Base-by-base conservation (phyloP, 1,140 invertebrate species). In the Pseudomyrmex cubaensis region DNA sequence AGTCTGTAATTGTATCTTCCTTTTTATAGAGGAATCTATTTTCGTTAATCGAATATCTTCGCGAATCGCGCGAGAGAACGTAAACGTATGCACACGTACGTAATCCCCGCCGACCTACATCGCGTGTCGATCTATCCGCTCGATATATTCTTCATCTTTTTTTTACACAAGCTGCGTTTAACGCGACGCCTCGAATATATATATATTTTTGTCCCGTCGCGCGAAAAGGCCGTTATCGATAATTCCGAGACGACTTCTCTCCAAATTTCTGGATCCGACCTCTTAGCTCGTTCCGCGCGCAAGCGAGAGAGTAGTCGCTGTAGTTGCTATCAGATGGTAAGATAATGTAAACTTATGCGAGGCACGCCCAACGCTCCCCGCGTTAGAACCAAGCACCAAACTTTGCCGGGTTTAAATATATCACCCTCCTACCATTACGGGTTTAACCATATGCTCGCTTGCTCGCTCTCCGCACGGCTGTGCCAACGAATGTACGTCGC, bases 281-380 rank as follows among this genome's bases (percentile, higher is more conserved):
- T 86, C 83, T 80, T 83, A 78, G 85, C 87, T 85, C 61, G 76
- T 69, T 83, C 70, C 85, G 83, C 82, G 48, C 52, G 76, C 52
- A 54, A 70, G 35, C 44, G 64, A 70, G 80, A 76, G 89, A 89
- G 83, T 80, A 66, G 82, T 73, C 85, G 82, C 86, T 84, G 62
- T 84, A 92, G 89, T 91, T 82, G 89, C 92, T 93, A 94, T 94
- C 93, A 91, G 93, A 93, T 93, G 90, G 90, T 91, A 93, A 94
- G 93, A 94, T 94, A 94, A 94, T 94, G 93, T 94, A 94, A 94
- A 94, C 93, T 94, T 94, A 94, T 94, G 93, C 93, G 92, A 93
- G 91, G 92, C 92, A 94, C 93, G 92, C 92, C 92, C 91, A 91
- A 84, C 91, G 84, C 66, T 56, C 87, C 89, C 85, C 80, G 22